These are phyloP conservation scores for Peromyscus aztecus DNA, from an alignment of 2,797 vertebrate genomes.

Conservation along the genomic window DNA sequence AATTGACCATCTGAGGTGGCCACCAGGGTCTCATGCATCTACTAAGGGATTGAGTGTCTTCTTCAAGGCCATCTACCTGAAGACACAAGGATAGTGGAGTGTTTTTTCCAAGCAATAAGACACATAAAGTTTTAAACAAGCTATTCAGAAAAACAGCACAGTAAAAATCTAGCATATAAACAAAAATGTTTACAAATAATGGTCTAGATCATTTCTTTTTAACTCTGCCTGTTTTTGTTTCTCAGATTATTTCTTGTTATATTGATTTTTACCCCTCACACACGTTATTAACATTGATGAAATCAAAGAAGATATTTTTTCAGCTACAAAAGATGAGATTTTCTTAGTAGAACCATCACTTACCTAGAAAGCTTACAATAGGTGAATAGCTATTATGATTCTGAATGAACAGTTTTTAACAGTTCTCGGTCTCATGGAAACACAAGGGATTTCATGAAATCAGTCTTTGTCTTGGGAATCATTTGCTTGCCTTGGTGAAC, in stretches of 20 bases:
- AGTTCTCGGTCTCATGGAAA: not conserved
- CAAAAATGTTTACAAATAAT: not conserved
- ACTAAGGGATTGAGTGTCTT: not conserved
- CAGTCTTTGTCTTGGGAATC: not conserved
- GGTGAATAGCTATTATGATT: not conserved
- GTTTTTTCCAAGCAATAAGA: not conserved
- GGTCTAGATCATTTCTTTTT: slow-evolving; percentile 29
- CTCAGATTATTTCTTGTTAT: not conserved
- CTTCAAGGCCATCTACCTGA: not conserved
- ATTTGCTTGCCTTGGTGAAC: not conserved
- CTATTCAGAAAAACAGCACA: not conserved
- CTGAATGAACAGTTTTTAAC: not conserved
- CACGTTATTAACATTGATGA: not conserved
- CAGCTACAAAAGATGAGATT: not conserved
- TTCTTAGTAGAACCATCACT: not conserved
- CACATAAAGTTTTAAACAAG: not conserved
- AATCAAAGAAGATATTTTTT: not conserved
- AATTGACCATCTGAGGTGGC: slow-evolving; percentile 29
- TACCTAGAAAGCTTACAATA: not conserved
- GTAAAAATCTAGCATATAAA: not conserved
- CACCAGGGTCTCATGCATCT: not conserved
- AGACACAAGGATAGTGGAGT: not conserved
- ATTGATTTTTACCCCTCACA: not conserved
- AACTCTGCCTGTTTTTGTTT: slow-evolving; percentile 34
- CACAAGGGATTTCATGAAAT: not conserved